Evolutionary conservation across 2,888 invertebrate species (phyloP), one percentile per base, ranked within the genome.

Genomic region (Ormyrus labotus): DNA sequence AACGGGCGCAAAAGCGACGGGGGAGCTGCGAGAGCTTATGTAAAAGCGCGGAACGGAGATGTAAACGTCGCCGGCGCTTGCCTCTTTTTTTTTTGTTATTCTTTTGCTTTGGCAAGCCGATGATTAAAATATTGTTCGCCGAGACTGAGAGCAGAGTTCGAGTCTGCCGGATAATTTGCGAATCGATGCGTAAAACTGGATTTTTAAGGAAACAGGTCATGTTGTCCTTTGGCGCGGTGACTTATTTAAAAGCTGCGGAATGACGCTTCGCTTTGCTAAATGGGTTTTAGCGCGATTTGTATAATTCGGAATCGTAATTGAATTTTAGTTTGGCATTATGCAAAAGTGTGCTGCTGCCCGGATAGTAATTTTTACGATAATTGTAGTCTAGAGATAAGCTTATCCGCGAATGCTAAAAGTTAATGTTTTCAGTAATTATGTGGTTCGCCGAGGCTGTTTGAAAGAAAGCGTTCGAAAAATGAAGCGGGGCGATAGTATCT

Each of bases 1-100:
- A 77, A 75, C 48, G 53, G 13, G 50, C 19, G 70, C 45, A 50
- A n/a, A 64, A 6, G 55, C 19, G 1, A 11, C 5, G 19, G 60
- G 60, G 48, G 47, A 34, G 57, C 13, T 13, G 13, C 13, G 8
- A 19, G 10, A 11, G 11, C 53, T 76, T 69, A 57, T 57, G 63
- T 55, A 69, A 64, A 64, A 47, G 10, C 48, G 68, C 69, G 45
- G 67, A 51, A 53, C 60, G 19, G 47, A 45, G 64, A 64, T 45
- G 47, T 64, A 48, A 58, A 34, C 34, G 34, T 4, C 4, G 34
- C 34, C 2, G 34, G 34, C 34, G 19, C 19, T 19, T 0, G 34
- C 2, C 2, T 34, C 3, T 34, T 4, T 0, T 34, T 34, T 34
- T 4, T 4, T 19, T 19, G 2, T 19, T 19, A 19, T 19, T 34